These are phyloP conservation scores for Phylloscopus collybita DNA, from an alignment of 2,797 vertebrate species.

Conservation along the genomic window DNA sequence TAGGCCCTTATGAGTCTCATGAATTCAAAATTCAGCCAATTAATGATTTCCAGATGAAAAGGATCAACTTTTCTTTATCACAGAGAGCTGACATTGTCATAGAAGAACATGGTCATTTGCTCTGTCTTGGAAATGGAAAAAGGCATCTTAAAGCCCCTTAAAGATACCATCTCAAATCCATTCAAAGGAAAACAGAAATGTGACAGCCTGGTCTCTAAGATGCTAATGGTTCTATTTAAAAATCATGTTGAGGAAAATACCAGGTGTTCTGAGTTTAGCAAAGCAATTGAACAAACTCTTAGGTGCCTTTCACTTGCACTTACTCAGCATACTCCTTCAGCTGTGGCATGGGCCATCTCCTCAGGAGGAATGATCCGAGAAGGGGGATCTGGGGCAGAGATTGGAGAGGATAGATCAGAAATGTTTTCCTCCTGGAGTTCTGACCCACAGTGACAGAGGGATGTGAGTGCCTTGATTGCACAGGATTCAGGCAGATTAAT, in stretches of 20 bases:
- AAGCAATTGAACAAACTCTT: not conserved
- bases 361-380: not conserved
- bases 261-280: not conserved
- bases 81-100: not conserved
- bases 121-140: not conserved
- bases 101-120: fast-evolving
- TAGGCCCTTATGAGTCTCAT: not conserved
- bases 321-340: fast-evolving
- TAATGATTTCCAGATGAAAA: not conserved
- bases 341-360: not conserved
- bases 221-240: not conserved
- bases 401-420: not conserved
- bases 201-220: not conserved
- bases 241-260: not conserved
- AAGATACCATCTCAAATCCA: not conserved
- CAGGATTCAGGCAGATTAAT: not conserved
- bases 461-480: fast-evolving
- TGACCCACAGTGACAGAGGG: not conserved
- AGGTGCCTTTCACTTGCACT: not conserved
- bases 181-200: not conserved
- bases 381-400: not conserved
- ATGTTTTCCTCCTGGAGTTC: not conserved
- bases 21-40: not conserved
- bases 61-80: not conserved
- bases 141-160: fast-evolving